Percentiles rank a stretch among this genome's conserved stretches.
These are phyloP conservation scores for Agrilus cyanescens DNA, from an alignment of 2,888 invertebrate species.

Conservation along the genomic window DNA sequence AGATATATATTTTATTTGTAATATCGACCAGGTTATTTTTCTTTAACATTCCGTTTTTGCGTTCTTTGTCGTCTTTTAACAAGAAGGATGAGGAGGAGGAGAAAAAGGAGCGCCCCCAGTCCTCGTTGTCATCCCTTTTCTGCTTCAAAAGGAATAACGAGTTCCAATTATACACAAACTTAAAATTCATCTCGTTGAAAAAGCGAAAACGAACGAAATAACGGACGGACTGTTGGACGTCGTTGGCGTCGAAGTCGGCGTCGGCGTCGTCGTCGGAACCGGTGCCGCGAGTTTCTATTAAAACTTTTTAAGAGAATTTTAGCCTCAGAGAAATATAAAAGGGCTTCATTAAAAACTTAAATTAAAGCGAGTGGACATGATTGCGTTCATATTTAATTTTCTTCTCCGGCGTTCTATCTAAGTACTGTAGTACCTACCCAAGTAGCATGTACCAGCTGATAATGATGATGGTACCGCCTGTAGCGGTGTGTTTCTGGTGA, in stretches of 20 bases:
- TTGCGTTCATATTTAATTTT: constrained; percentile 21
- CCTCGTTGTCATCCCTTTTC: constrained; percentile 21
- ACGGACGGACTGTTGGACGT: constrained; percentile 5
- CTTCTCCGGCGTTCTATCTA: constrained; percentile 1
- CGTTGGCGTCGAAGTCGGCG: neutral
- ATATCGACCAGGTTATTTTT: no score
- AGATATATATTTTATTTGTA: no score
- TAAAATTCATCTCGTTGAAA: constrained; percentile 38
- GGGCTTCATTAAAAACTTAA: constrained; percentile 35
- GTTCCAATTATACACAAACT: constrained; percentile 36
- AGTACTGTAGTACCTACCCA: no score
- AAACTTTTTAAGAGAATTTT: constrained; percentile 35
- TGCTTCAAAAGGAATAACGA: constrained; percentile 31
- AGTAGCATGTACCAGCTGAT: no score
- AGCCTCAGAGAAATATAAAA: constrained; percentile 28
- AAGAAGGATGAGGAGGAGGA: no score
- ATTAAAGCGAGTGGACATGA: constrained; percentile 33
- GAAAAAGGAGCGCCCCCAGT: constrained; percentile 6
- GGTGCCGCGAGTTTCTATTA: constrained; percentile 30
- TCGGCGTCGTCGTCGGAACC: neutral
- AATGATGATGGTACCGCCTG: neutral
- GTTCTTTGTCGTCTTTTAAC: no score
- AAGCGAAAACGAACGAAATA: constrained; percentile 30
- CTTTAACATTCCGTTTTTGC: no score
- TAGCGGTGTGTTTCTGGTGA: no score